Conservation (phyloP, 2,888 invertebrate genomes). For the Bembecia ichneumoniformis region DNA sequence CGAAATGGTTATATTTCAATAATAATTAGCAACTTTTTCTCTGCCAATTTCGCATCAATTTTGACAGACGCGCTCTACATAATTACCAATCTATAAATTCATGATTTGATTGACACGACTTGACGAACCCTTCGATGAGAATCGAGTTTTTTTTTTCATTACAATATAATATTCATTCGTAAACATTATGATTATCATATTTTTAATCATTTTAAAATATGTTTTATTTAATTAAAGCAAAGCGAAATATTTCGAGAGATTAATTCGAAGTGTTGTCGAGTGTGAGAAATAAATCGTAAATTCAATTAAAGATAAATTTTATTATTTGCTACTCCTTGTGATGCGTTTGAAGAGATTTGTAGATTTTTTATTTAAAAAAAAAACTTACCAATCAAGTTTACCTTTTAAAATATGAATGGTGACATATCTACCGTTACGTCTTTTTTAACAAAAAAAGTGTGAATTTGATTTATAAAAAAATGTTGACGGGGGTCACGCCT, state of each 20-base stretch:
- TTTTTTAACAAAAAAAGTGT: slow-evolving; percentile 55
- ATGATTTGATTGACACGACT: slow-evolving; percentile 55
- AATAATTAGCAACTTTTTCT: not conserved
- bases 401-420: slow-evolving; percentile 57
- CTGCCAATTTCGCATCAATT: slow-evolving; percentile 43
- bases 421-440: slow-evolving; percentile 60
- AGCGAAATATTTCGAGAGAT: slow-evolving; percentile 4
- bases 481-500: slow-evolving; percentile 70
- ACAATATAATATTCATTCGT: no score
- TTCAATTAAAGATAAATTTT: slow-evolving; percentile 22
- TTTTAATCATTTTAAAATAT: no score
- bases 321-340: slow-evolving; percentile 26
- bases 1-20: not conserved
- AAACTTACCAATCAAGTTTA: slow-evolving; percentile 67
- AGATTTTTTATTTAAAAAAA: slow-evolving; percentile 40
- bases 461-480: slow-evolving; percentile 40
- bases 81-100: slow-evolving; percentile 35
- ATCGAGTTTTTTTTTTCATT: slow-evolving; percentile 36
- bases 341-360: slow-evolving; percentile 52
- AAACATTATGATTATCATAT: no score
- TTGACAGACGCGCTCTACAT: slow-evolving; percentile 28
- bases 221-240: no score
- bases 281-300: slow-evolving; percentile 48
- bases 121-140: slow-evolving; percentile 24
- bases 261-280: not conserved